Percentiles rank a stretch among this genome's conserved stretches.
Conservation (phyloP, 2,888 invertebrate species). For the Uloborus plumipes region DNA sequence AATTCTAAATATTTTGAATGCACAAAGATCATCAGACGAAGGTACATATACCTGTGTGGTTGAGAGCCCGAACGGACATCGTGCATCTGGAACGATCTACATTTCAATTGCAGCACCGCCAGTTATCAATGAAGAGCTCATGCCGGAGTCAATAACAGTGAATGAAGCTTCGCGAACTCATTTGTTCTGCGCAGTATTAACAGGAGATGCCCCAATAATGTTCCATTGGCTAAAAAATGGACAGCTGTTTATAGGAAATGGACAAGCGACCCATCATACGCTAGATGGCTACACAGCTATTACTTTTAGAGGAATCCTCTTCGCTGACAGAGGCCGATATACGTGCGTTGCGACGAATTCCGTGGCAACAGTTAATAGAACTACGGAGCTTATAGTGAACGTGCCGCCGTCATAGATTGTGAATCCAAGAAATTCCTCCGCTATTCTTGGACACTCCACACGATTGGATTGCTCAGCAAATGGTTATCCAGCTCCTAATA, state of each 20-base stretch:
- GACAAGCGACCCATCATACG: not conserved
- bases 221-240: slow-evolving; percentile 71
- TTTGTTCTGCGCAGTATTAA: slow-evolving; percentile 57
- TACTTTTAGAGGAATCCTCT: not conserved
- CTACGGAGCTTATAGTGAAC: slow-evolving; percentile 70
- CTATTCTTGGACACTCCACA: too few relatives aligned
- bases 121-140: slow-evolving; percentile 56
- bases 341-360: slow-evolving; percentile 70
- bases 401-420: too few relatives aligned
- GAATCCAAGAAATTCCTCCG: too few relatives aligned
- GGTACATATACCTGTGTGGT: too few relatives aligned
- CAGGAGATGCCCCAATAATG: slow-evolving; percentile 70
- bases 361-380: slow-evolving; percentile 60
- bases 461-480: too few relatives aligned
- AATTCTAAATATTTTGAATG: too few relatives aligned
- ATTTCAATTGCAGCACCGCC: slow-evolving; percentile 56
- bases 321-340: slow-evolving; percentile 67
- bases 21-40: too few relatives aligned
- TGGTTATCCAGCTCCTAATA: too few relatives aligned
- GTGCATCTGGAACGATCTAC: too few relatives aligned
- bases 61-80: too few relatives aligned
- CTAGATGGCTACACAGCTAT: slow-evolving; percentile 9
- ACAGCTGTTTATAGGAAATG: slow-evolving; percentile 67
- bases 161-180: slow-evolving; percentile 59
- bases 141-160: slow-evolving; percentile 50